These are phyloP conservation scores for Atherinosoma microstoma DNA, from an alignment of 2,797 vertebrate genomes.

Conservation along the genomic window DNA sequence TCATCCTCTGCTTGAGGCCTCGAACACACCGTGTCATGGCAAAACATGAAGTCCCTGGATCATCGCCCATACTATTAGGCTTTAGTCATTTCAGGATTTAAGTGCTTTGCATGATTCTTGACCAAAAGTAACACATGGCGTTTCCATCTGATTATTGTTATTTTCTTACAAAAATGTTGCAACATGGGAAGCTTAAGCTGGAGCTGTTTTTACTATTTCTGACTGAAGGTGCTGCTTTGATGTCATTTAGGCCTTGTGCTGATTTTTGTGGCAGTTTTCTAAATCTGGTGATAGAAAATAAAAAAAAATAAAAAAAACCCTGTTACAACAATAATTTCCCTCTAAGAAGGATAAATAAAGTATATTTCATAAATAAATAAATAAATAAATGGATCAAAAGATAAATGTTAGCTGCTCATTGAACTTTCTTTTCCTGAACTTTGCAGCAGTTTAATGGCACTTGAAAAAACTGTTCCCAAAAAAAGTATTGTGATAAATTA, in stretches of 20 bases:
- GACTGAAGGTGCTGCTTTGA: not conserved
- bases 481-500: not conserved
- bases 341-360: no score
- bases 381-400: no score
- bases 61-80: not conserved
- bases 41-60: not conserved
- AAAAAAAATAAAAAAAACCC: no score
- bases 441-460: no score
- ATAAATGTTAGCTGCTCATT: no score
- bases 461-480: no score
- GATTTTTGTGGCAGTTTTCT: not conserved
- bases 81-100: not conserved
- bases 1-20: constrained; percentile 14
- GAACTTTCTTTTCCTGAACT: no score
- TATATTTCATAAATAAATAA: no score
- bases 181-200: not conserved
- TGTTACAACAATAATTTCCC: no score
- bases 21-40: not conserved
- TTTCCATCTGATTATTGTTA: not conserved
- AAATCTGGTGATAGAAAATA: not conserved
- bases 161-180: not conserved
- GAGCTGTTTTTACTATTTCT: not conserved
- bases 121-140: not conserved
- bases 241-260: not conserved
- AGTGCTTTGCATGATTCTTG: not conserved